These are phyloP conservation scores for Drosophila yakuba DNA, from an alignment of 1,140 invertebrate species.

Conservation along the genomic window DNA sequence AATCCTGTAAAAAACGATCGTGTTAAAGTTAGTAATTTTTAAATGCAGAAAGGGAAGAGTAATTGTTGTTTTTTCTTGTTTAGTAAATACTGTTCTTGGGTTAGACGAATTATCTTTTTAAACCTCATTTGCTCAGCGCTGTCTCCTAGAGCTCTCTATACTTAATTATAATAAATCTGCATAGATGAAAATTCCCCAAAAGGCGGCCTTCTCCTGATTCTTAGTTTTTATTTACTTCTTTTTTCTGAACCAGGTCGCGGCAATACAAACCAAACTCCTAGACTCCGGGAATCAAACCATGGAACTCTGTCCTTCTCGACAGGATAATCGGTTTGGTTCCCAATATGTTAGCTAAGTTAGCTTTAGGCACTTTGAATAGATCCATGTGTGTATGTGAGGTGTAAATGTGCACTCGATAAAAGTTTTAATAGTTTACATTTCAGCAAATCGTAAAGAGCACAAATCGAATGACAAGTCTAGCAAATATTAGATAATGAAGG, in stretches of 20 bases:
- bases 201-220: constrained; percentile 59
- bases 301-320: constrained; percentile 11
- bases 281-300: constrained; percentile 55
- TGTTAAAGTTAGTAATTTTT: constrained; percentile 73
- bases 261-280: constrained; percentile 73
- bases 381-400: constrained; percentile 33
- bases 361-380: constrained; percentile 71
- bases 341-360: constrained; percentile 61
- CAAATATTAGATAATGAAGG: constrained; percentile 68
- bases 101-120: constrained; percentile 39
- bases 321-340: constrained; percentile 28
- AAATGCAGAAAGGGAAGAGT: constrained; percentile 47
- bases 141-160: constrained; percentile 64
- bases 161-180: constrained; percentile 7
- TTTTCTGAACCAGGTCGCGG: constrained; percentile 56
- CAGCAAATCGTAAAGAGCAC: constrained; percentile 72
- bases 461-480: constrained; percentile 61
- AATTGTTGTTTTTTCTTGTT: constrained; percentile 69
- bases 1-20: constrained; percentile 29
- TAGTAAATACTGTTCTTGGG: constrained; percentile 50
- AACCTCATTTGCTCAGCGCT: constrained; percentile 74
- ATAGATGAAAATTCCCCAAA: constrained; percentile 30
- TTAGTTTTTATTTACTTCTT: constrained; percentile 15
- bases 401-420: constrained; percentile 58
- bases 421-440: constrained; percentile 79